phyloP scores from a whole-genome alignment of 2,113 vertebrate genomes.

The Micronisus gabar region DNA sequence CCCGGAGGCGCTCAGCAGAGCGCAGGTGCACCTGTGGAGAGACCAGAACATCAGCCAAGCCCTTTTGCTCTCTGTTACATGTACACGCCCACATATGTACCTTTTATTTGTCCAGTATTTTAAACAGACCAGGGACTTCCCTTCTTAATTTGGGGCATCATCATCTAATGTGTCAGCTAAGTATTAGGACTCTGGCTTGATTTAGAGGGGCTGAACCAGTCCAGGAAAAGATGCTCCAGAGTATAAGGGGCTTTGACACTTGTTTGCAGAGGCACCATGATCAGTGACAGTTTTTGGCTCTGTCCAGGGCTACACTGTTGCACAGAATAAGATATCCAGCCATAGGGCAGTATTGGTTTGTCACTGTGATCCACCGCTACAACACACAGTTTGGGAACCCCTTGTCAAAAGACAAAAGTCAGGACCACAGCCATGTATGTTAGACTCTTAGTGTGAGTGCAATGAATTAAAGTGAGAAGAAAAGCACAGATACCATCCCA shows the following conservation, averaged over 20 bases:
- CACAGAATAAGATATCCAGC: background rate
- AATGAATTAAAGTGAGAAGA: background rate
- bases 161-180: background rate
- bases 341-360: background rate
- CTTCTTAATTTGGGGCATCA: background rate
- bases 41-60: background rate
- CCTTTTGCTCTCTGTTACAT: background rate
- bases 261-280: background rate
- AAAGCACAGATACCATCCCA: background rate
- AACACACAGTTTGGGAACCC: background rate
- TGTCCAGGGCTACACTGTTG: background rate
- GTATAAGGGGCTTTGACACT: background rate
- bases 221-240: background rate
- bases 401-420: background rate
- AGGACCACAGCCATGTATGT: background rate
- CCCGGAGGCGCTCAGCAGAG: slow-evolving; percentile 87
- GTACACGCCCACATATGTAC: rapidly evolving
- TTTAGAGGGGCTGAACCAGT: background rate
- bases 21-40: slow-evolving; percentile 85
- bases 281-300: background rate
- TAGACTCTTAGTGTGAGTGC: background rate
- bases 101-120: background rate
- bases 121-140: background rate
- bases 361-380: background rate
- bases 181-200: background rate